These are phyloP conservation scores for Prochilodus magdalenae DNA, from an alignment of 2,113 vertebrate species.

Conservation along the genomic window DNA sequence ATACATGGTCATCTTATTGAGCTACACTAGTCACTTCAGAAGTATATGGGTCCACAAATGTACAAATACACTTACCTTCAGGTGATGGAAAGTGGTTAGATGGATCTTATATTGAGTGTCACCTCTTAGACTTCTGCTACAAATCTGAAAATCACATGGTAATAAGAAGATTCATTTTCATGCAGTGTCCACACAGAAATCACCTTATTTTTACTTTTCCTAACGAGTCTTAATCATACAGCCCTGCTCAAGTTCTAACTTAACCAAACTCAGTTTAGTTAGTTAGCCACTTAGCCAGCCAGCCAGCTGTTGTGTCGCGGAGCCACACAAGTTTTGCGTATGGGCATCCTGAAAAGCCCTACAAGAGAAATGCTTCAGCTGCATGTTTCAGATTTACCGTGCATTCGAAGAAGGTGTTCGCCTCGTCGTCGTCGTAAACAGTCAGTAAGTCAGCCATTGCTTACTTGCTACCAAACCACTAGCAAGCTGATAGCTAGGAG, in stretches of 20 bases:
- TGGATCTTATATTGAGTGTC: conserved; percentile 78
- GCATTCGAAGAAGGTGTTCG: conserved; percentile 48
- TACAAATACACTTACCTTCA: conserved; percentile 69
- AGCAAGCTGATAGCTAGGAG: background rate
- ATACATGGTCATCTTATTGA: background rate
- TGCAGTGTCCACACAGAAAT: background rate
- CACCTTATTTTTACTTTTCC: no score
- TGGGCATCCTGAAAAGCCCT: background rate
- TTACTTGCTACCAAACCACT: background rate
- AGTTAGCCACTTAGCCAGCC: no score
- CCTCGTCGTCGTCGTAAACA: conserved; percentile 48
- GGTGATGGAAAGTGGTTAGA: conserved; percentile 72
- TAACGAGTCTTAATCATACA: no score
- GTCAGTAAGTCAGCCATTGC: conserved; percentile 52
- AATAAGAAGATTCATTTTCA: background rate
- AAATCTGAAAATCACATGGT: conserved; percentile 64
- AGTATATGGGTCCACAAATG: background rate
- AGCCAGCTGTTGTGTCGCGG: no score
- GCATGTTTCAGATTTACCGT: conserved; percentile 5
- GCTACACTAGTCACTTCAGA: background rate
- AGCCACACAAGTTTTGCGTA: no score
- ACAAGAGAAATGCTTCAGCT: background rate
- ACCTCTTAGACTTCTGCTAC: conserved; percentile 73
- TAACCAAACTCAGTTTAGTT: no score
- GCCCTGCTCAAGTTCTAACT: no score